Evolutionary conservation across 2,113 vertebrate species (phyloP).

Genomic region (Mastomys coucha): DNA sequence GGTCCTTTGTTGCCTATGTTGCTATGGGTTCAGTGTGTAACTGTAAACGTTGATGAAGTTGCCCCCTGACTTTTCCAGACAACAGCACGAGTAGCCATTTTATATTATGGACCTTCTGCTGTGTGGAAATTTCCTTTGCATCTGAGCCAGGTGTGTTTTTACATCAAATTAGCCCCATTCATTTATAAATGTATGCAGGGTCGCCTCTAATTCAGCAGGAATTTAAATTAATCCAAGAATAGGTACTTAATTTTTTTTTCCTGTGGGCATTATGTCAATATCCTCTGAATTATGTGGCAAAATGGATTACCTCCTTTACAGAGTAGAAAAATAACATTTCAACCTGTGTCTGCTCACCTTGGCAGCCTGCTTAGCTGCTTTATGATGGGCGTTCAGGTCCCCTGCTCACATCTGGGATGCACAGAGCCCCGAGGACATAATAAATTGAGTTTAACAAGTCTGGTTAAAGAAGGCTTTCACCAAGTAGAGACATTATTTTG

Average conservation of each 20-base stretch:
- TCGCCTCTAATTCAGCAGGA: slow-evolving; percentile 37
- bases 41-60: neutral
- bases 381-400: accelerated
- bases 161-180: slow-evolving; percentile 41
- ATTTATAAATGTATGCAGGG: neutral
- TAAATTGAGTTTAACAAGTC: neutral
- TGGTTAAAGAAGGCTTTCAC: neutral
- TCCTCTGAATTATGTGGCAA: slow-evolving; percentile 28
- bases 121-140: slow-evolving; percentile 29
- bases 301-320: slow-evolving; percentile 6
- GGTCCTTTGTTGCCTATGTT: neutral
- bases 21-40: neutral
- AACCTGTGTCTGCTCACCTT: neutral
- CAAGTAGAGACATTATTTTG: neutral
- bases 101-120: neutral
- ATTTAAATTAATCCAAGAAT: slow-evolving; percentile 51
- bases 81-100: neutral
- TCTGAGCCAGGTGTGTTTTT: slow-evolving; percentile 43
- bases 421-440: accelerated
- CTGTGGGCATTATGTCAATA: slow-evolving; percentile 6
- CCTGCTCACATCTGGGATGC: neutral
- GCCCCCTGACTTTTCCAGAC: neutral
- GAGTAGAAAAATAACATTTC: neutral
- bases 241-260: slow-evolving; percentile 29
- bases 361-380: accelerated